phyloP scores from a whole-genome alignment of 2,797 vertebrate species.

The Diceros bicornis region DNA sequence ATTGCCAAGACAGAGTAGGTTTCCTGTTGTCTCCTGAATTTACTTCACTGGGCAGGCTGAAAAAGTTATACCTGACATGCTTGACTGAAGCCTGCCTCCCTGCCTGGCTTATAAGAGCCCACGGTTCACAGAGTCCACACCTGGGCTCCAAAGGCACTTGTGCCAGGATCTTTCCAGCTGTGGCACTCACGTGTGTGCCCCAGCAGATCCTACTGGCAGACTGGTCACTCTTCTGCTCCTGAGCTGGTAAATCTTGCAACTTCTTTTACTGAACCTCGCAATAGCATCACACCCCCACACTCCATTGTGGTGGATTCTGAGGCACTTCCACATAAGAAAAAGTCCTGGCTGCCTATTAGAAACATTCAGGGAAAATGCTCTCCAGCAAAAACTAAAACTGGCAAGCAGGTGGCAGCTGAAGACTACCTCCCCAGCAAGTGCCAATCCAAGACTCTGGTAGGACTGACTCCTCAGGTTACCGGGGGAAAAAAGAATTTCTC shows the following conservation, averaged over 20 bases:
- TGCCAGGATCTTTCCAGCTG: too few species aligned
- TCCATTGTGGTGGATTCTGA: not conserved
- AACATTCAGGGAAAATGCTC: not conserved
- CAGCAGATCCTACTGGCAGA: rapidly evolving
- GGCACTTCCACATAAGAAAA: not conserved
- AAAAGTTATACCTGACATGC: not conserved
- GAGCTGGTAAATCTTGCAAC: not conserved
- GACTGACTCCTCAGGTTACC: not conserved
- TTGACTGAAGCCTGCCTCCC: not conserved
- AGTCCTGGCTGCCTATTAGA: not conserved
- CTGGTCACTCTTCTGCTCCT: not conserved
- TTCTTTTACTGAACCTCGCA: not conserved
- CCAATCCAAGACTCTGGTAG: not conserved
- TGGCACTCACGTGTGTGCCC: rapidly evolving
- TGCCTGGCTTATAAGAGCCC: not conserved
- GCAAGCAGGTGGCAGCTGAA: not conserved
- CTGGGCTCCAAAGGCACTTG: not conserved
- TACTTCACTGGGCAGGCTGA: not conserved
- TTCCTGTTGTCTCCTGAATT: not conserved
- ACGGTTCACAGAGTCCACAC: not conserved
- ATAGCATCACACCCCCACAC: too few species aligned
- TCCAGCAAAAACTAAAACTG: not conserved
- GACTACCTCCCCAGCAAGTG: not conserved
- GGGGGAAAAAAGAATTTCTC: not conserved
- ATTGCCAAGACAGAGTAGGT: not conserved